Evolutionary conservation across 2,797 vertebrate genomes (phyloP).

Genomic region (Macroramphosus scolopax): DNA sequence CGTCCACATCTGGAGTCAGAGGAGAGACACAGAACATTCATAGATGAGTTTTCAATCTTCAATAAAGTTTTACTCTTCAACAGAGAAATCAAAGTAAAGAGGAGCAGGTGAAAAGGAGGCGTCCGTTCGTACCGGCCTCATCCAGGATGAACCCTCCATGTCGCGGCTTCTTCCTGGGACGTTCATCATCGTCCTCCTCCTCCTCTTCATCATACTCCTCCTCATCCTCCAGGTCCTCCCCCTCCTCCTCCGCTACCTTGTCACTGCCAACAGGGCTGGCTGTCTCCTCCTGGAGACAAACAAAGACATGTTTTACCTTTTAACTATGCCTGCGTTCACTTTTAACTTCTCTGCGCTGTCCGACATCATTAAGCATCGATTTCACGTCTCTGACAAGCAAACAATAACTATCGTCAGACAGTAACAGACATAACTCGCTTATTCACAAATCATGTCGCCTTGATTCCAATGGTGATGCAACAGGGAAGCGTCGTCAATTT

Average conservation of each 20-base stretch:
- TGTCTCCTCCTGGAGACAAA: conserved; percentile 74
- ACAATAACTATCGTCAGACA: too few species aligned
- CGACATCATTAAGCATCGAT: too few species aligned
- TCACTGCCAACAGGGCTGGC: conserved; percentile 85
- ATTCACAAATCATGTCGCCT: too few species aligned
- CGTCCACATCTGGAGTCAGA: conserved; percentile 85
- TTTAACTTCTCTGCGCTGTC: too few species aligned
- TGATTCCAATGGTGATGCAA: too few species aligned
- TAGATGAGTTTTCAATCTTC: too few species aligned
- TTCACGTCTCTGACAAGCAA: too few species aligned
- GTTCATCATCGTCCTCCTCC: conserved; percentile 91
- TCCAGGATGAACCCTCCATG: conserved; percentile 93
- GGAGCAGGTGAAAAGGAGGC: too few species aligned
- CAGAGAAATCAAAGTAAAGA: background rate
- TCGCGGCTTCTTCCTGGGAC: conserved; percentile 87
- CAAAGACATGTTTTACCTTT: background rate
- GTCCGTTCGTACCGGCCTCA: conserved; percentile 83
- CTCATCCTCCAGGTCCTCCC: conserved; percentile 89
- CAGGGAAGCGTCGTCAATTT: too few species aligned
- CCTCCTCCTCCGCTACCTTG: conserved; percentile 86
- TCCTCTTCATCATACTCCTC: conserved; percentile 94
- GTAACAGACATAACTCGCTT: too few species aligned
- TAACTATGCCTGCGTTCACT: too few species aligned
- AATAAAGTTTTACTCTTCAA: background rate
- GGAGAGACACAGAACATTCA: conserved; percentile 2